Percentiles rank a stretch among this genome's conserved stretches.
Conservation (phyloP, 2,797 vertebrate species). For the Parambassis ranga region DNA sequence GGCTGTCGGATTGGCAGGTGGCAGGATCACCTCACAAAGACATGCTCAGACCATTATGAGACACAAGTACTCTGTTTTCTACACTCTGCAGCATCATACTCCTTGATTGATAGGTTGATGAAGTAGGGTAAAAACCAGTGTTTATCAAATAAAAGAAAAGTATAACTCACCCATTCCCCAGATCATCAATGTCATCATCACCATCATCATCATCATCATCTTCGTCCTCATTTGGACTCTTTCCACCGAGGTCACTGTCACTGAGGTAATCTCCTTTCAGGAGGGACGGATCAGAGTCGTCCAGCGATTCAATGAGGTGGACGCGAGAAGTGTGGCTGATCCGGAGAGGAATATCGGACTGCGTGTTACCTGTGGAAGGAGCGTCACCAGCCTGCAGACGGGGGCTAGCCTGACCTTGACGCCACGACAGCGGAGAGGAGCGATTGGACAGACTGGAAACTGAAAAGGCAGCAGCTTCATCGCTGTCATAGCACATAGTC, state of each 20-base stretch:
- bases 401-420: constrained; percentile 93
- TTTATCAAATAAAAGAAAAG: not conserved
- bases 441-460: constrained; percentile 93
- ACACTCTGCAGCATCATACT: not conserved
- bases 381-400: constrained; percentile 94
- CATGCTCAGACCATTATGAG: not conserved
- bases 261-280: constrained; percentile 91
- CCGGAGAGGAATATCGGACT: constrained; percentile 80
- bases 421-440: constrained; percentile 94
- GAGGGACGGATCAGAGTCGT: constrained; percentile 84
- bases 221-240: constrained; percentile 73
- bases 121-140: not conserved
- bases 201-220: constrained; percentile 78
- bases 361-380: constrained; percentile 84
- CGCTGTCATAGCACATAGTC: constrained; percentile 89
- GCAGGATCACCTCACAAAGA: constrained; percentile 10
- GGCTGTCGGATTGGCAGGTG: constrained; percentile 34
- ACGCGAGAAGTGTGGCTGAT: constrained; percentile 89
- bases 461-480: constrained; percentile 90
- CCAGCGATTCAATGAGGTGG: constrained; percentile 88
- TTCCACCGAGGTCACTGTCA: constrained; percentile 85
- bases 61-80: not conserved
- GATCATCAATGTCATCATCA: constrained; percentile 87
- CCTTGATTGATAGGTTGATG: not conserved
- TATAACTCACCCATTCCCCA: constrained; percentile 88